A percentile compares a stretch with the other conserved stretches of the same genome.
These are phyloP conservation scores for Leptinotarsa tumamoca DNA, from an alignment of 2,888 invertebrate genomes.

Conservation along the genomic window DNA sequence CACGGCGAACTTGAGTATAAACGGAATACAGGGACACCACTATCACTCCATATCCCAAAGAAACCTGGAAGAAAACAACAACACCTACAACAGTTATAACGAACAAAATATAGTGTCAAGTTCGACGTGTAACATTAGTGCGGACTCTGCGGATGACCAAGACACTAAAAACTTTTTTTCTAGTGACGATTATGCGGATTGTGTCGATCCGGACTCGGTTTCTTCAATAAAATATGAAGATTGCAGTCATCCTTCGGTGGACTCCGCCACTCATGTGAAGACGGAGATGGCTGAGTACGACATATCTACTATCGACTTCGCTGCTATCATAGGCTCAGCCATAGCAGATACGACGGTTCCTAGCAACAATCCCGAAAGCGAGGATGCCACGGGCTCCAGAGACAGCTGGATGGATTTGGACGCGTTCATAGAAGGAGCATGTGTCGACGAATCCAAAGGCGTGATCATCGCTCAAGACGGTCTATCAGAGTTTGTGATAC, in stretches of 20 bases:
- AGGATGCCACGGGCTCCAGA: constrained; percentile 79
- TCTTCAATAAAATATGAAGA: constrained; percentile 70
- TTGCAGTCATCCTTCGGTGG: constrained; percentile 68
- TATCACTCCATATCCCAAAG: constrained; percentile 87
- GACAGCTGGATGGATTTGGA: constrained; percentile 92
- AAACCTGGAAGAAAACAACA: constrained; percentile 81
- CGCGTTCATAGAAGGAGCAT: constrained; percentile 86
- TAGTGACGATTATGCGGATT: constrained; percentile 68
- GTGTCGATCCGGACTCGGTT: constrained; percentile 70
- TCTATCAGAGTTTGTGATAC: constrained; percentile 76
- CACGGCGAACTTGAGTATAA: constrained; percentile 87
- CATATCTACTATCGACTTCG: constrained; percentile 83
- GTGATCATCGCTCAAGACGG: constrained; percentile 76
- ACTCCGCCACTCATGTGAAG: constrained; percentile 68
- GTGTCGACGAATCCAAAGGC: constrained; percentile 77
- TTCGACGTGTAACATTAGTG: constrained; percentile 74
- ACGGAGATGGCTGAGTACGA: constrained; percentile 74
- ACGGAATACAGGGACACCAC: constrained; percentile 89
- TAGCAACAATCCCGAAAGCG: constrained; percentile 72
- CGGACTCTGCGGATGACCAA: constrained; percentile 67
- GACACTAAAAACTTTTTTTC: constrained; percentile 66
- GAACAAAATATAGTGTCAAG: constrained; percentile 82
- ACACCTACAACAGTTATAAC: constrained; percentile 68
- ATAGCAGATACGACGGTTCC: constrained; percentile 90
- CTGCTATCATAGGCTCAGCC: constrained; percentile 88